Base-by-base conservation (phyloP, 2,113 vertebrate genomes). In the Globicephala melas region DNA sequence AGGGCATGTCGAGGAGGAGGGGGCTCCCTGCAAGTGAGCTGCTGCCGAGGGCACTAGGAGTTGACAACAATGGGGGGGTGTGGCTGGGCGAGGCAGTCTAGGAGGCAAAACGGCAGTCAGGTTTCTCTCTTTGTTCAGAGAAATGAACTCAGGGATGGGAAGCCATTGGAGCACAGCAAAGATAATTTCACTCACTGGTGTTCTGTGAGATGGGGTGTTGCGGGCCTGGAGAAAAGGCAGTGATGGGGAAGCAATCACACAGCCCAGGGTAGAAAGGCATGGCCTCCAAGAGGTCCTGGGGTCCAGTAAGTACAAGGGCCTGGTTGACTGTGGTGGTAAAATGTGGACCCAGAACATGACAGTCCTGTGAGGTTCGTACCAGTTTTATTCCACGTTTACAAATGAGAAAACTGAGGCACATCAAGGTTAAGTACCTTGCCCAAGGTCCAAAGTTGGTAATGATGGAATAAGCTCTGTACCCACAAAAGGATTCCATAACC, bases 341-440 rank as follows among this genome's bases (percentile, higher is more conserved):
- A 44, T 13, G 23, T 2, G 60, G 18, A 23, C 53, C 63, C 17
- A 28, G 55, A 87, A 70, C 12, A 5, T 87, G 60, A 28, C 38
- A 20, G 1, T 63, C 36, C 89, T 70, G 11, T 6, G 17, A 79
- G 47, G 26, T 8, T 23, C 73, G 18, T n/a, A 15, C 79, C 77
- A 53, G 4, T 67, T 17, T 38, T 47, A 87, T n/a, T 44, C 36
- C n/a, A 26, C 38, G n/a, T 77, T 96, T 93, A 55, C 67, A 74
- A 41, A 47, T 6, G 28, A 87, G 77, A 41, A 87, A 89, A 83
- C 55, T 36, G 89, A 95, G 71, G 71, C 82, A 60, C 10, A 3
- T 79, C 50, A 44, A 85, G 55, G 9, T 58, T 53, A 58, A 71
- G 73, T 5, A 21, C 20, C 10, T 94, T 74, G 44, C 33, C 36